Base-by-base conservation (phyloP, 2,797 vertebrate genomes). In the Diglossa cyanea region DNA sequence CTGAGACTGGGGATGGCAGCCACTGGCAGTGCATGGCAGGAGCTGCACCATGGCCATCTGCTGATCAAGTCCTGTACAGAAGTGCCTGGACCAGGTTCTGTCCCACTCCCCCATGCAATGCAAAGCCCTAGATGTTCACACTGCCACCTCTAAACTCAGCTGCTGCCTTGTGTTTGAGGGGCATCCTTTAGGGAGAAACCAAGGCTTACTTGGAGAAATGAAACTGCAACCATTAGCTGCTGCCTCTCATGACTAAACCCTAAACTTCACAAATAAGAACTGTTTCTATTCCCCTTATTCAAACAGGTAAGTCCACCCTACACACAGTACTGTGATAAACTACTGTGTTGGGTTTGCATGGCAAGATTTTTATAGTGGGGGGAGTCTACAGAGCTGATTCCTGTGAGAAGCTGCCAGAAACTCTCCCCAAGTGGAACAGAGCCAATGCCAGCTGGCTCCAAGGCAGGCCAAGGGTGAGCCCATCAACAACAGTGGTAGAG, bases 81-180 rank as follows among this genome's bases (percentile, higher is more conserved):
- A 66, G 26, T 15, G 25, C 28, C 72, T 35, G 25, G 30, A 58
- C 4, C 35, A 44, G 47, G 40, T 40, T 61, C 63, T 76, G 37
- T 20, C 48, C 42, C 9, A 4, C 51, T n/a, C 3, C 16, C 31
- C 17, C 0, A 16, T 1, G 0, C 50, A 61, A 8, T 7, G 7
- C 42, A 50, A 67, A 71, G 30, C 57, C 50, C 16, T 7, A 31
- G 24, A 35, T 48, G 28, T 13, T 37, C 68, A 24, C 25, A 11
- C 6, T 11, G 1, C 13, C 45, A 17, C n/a, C 70, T 50, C 62
- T 66, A 61, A 63, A 47, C 15, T 50, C 72, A 40, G 45, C 23
- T 48, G 33, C 48, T 67, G 23, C 20, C n/a, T 65, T n/a, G 11
- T 16, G n/a, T n/a, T 54, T 57, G 28, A 6, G 7, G 31, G 10